These are phyloP conservation scores for Cecidostiba fungosa DNA, from an alignment of 2,888 invertebrate genomes.

Conservation along the genomic window DNA sequence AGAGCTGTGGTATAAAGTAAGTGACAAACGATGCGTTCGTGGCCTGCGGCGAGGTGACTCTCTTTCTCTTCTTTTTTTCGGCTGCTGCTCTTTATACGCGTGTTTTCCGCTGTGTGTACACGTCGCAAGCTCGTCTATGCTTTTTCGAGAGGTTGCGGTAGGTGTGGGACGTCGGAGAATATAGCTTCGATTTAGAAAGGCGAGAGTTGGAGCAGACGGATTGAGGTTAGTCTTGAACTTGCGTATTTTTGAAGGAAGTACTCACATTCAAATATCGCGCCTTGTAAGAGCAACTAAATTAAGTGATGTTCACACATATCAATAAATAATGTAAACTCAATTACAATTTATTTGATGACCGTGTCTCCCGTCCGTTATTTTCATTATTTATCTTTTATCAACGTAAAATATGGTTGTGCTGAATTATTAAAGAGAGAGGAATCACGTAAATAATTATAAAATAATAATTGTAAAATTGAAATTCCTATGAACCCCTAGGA, in stretches of 20 bases:
- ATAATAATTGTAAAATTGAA: no score
- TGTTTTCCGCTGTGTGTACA: neutral
- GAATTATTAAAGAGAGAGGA: no score
- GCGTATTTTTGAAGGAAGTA: neutral
- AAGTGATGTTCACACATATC: no score
- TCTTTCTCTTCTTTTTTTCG: neutral
- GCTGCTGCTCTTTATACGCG: neutral
- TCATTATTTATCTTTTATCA: no score
- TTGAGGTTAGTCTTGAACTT: neutral
- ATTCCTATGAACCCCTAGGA: no score
- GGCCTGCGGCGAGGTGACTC: neutral
- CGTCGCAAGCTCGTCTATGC: neutral
- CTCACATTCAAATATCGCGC: no score
- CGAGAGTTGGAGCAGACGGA: neutral
- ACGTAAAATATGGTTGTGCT: no score
- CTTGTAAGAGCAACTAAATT: no score
- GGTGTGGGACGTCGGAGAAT: neutral
- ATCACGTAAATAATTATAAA: no score
- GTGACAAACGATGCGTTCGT: conserved; percentile 59
- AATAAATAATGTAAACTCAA: no score
- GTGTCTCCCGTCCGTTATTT: no score
- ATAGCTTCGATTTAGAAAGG: neutral
- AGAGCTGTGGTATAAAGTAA: conserved; percentile 38
- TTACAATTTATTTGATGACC: no score
- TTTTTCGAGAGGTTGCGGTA: neutral